Evolutionary conservation across 2,113 vertebrate species (phyloP).

Genomic region (Notechis scutatus): DNA sequence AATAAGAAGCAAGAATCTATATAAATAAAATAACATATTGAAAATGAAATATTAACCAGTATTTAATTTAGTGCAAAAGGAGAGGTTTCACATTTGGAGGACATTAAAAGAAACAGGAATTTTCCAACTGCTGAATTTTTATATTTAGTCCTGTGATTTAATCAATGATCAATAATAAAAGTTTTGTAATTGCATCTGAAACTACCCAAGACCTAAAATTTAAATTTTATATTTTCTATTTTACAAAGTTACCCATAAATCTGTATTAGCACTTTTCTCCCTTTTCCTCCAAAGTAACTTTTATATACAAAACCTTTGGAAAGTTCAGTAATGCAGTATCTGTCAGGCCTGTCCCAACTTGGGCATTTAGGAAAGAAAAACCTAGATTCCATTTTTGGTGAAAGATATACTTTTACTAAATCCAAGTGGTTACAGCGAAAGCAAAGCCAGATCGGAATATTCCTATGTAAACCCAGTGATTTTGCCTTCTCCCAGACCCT

Average conservation of each 20-base stretch:
- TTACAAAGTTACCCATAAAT: constrained; percentile 15
- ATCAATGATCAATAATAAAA: not conserved
- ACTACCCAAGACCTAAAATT: not conserved
- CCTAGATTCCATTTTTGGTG: no score
- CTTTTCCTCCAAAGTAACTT: not conserved
- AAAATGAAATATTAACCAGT: not conserved
- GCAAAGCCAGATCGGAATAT: no score
- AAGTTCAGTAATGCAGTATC: not conserved
- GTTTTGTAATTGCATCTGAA: constrained; percentile 10
- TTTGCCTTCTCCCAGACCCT: no score
- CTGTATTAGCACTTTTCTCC: not conserved
- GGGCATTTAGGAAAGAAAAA: no score
- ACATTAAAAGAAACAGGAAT: not conserved
- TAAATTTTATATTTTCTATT: not conserved
- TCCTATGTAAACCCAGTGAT: no score
- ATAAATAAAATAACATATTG: not conserved
- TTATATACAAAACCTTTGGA: not conserved
- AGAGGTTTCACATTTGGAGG: not conserved
- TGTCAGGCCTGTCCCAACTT: no score
- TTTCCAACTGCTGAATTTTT: not conserved
- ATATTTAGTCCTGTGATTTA: constrained; percentile 4
- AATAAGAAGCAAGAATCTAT: not conserved
- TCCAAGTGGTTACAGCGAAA: no score
- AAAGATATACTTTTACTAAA: no score
- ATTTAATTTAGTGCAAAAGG: not conserved